Evolutionary conservation across 2,888 invertebrate genomes (phyloP).

Genomic region (Plusia festucae): DNA sequence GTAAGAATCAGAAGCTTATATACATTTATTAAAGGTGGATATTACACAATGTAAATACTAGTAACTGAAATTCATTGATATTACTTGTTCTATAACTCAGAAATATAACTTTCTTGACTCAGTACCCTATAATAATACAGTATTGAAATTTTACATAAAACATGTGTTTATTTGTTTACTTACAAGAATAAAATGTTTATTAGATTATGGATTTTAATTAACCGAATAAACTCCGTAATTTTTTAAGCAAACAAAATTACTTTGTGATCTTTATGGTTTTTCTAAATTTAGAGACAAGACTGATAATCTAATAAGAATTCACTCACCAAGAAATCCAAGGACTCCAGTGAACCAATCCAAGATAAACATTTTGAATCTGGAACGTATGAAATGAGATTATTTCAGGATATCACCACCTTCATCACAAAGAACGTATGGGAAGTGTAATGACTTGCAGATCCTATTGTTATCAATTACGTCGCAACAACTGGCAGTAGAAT

Average conservation of each 20-base stretch:
- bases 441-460: constrained; percentile 82
- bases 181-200: neutral
- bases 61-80: neutral
- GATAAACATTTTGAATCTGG: constrained; percentile 94
- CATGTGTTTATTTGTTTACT: neutral
- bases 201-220: neutral
- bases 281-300: neutral
- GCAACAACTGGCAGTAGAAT: constrained; percentile 60
- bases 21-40: neutral
- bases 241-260: neutral
- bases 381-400: constrained; percentile 72
- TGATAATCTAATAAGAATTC: constrained; percentile 26
- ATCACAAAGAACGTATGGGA: constrained; percentile 75
- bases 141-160: neutral
- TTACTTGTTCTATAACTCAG: neutral
- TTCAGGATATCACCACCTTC: constrained; percentile 60
- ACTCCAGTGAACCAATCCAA: constrained; percentile 99
- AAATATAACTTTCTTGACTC: too few relatives aligned
- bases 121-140: neutral
- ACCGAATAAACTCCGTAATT: neutral
- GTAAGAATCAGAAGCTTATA: neutral
- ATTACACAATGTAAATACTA: neutral
- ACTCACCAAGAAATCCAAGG: constrained; percentile 97
- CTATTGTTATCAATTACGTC: constrained; percentile 72
- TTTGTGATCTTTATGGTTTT: neutral